Base-by-base conservation (phyloP, 2,888 invertebrate species). In the Dryococelus australis region DNA sequence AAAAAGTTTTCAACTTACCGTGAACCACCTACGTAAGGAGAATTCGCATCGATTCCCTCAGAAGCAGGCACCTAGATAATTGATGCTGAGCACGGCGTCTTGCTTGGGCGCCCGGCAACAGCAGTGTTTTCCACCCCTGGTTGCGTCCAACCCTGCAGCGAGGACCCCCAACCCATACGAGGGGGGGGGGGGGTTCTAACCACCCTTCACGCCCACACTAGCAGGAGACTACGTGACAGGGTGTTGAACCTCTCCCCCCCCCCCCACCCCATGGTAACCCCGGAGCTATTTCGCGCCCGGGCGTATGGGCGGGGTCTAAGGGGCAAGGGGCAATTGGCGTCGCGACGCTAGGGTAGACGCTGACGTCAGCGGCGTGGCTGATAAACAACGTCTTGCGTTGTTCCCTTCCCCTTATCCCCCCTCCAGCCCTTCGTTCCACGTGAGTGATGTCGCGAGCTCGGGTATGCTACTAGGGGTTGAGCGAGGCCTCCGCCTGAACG, bases 371-470 rank as follows among this genome's bases (percentile, higher is more conserved):
- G 65, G 65, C n/a, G 65, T 20, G 65, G 65, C n/a, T 20, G 65
- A 65, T 65, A 65, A 65, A 65, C 65, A 65, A 65, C 65, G 20
- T 65, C 65, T 65, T 65, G 65, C 65, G 65, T 65, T 65, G n/a
- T 65, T n/a, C 20, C 65, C 65, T 8, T 24, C 65, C 0, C 65
- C 65, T 16, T 16, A 2, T 8, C 47, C 1, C 8, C 47, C 47
- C 47, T 16, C 10, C 47, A 2, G 0, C 47, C 47, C 47, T 16
- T 16, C 47, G n/a, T 10, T 16, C 65, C 24, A 24, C 65, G 65
- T 10, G n/a, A 20, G 24, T 20, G 65, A n/a, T 1, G 65, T 20
- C 3, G 65, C 6, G 65, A 9, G n/a, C 65, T 65, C 24, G 16
- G 65, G 8, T 6, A 65, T 20, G n/a, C 65, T 10, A 47, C 12